Evolutionary conservation across 2,888 invertebrate genomes (phyloP), one percentile per base, ranked within the genome.

Genomic region (Polia nebulosa): DNA sequence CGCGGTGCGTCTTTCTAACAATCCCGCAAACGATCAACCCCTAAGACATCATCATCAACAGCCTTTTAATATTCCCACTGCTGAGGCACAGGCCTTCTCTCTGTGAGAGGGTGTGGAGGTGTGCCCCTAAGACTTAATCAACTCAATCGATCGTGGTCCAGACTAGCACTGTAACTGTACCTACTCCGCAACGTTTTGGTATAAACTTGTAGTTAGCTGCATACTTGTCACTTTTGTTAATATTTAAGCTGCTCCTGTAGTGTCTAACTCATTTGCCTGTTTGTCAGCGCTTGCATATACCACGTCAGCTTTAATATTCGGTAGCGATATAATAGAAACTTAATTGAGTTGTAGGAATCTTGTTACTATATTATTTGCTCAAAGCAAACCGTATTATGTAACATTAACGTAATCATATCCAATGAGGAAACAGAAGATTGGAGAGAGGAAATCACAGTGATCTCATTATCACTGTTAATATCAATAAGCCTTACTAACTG

Each of bases 401-500:
- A 63, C 20, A 2, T 69, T 41, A 44, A 63, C 20, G 1, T 69
- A 29, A 49, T 72, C 72, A 69, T 20, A 52, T 44, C 34, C 17
- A 49, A 69, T 52, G 34, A 44, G 29, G 41, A 73, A 44, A 52
- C 25, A 27, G 25, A 36, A 45, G 41, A 29, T 36, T 29, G 8
- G 9, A 41, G 25, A 53, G n/a, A 67, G 45, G 47, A 66, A 71
- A 66, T 66, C 27, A 13, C n/a, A 47, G 27, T 39, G 34, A 55
- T 71, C 22, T 27, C 41, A 69, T 76, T 76, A 58, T 53, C 27
- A 25, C 53, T 34, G 45, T 53, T 53, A 53, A 53, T 51, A 51
- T 44, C 39, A 56, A 45, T 73, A 45, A 69, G 32, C 44, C 36
- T 7, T 47, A 39, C 27, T n/a, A 22, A 44, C 41, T 39, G 49